A percentile compares a stretch with the other conserved stretches of the same genome.
These are phyloP conservation scores for Hipparchia sbordonii DNA, from an alignment of 2,888 invertebrate genomes.

Conservation along the genomic window DNA sequence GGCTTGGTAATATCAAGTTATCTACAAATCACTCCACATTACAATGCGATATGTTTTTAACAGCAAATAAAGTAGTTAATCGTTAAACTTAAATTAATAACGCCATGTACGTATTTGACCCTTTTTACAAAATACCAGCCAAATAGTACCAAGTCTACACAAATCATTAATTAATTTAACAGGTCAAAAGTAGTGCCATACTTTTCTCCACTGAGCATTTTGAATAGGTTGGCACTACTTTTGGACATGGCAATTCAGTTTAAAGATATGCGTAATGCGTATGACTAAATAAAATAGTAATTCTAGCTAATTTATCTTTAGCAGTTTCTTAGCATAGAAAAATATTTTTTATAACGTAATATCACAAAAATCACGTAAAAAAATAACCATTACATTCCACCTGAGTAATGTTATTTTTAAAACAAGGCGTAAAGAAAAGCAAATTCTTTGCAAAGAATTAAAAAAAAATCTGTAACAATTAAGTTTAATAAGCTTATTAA, in stretches of 20 bases:
- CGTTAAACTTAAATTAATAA: too few species aligned
- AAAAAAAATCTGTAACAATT: background rate
- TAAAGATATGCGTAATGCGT: background rate
- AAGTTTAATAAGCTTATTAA: background rate
- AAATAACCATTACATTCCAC: background rate
- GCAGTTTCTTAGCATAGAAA: background rate
- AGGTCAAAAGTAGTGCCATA: background rate
- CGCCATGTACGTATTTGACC: too few species aligned
- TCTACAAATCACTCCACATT: too few species aligned
- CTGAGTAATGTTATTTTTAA: background rate
- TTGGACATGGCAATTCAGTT: background rate
- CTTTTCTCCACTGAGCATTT: background rate
- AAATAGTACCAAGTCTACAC: background rate
- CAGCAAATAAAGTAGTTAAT: too few species aligned
- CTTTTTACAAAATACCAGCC: background rate
- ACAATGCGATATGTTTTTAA: too few species aligned
- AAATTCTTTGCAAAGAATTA: background rate
- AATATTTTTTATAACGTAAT: background rate
- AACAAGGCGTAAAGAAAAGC: background rate
- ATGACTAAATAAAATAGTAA: background rate
- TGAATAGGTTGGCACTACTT: background rate
- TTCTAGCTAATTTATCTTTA: background rate
- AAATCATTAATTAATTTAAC: background rate
- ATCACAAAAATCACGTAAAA: background rate
- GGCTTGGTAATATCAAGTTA: too few species aligned